phyloP scores from a whole-genome alignment of 2,797 vertebrate genomes.

The Cygnus olor region DNA sequence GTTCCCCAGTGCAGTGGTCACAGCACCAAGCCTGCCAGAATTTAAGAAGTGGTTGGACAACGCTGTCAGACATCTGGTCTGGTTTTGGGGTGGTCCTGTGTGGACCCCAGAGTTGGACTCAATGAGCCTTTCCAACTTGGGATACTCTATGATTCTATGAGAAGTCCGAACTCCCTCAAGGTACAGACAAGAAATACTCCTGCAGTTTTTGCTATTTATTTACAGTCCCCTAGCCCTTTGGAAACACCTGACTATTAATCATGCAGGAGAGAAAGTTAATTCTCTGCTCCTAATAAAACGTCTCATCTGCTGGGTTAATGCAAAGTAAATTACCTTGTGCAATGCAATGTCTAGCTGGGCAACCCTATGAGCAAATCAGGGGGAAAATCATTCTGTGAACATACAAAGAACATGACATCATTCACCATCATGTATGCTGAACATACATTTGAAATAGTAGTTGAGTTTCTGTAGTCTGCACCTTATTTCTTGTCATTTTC shows the following conservation, averaged over 20 bases:
- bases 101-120: too few relatives aligned
- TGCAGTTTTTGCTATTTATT: neutral
- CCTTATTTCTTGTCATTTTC: neutral
- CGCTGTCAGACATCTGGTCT: too few relatives aligned
- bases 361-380: neutral
- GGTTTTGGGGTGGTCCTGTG: too few relatives aligned
- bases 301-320: neutral
- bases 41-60: too few relatives aligned
- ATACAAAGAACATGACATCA: neutral
- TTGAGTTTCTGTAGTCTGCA: neutral
- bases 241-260: neutral
- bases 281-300: neutral
- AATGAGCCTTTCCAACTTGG: too few relatives aligned
- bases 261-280: neutral
- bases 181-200: neutral
- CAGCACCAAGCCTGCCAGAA: too few relatives aligned
- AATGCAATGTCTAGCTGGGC: neutral
- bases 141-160: neutral
- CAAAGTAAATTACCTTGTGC: neutral
- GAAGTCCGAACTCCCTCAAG: neutral
- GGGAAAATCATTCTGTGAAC: neutral
- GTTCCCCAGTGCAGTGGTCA: too few relatives aligned
- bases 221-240: neutral
- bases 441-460: neutral
- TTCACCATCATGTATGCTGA: neutral